Percentiles rank a stretch among this genome's conserved stretches.
Evolutionary conservation across 2,113 vertebrate species (phyloP).

Genomic region (Peromyscus maniculatus): DNA sequence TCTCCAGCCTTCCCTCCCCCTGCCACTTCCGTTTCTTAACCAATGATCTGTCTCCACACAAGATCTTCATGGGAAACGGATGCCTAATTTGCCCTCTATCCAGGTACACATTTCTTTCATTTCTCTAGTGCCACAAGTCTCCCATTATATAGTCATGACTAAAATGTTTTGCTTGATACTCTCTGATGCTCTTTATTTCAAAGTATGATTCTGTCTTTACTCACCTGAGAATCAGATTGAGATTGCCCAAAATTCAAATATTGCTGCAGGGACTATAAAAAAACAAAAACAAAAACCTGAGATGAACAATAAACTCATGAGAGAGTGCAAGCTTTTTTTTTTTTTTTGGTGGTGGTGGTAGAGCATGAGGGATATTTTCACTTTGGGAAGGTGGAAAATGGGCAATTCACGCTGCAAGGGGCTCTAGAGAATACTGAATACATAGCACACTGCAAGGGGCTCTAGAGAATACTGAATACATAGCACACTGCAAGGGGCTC

Average conservation of each 20-base stretch:
- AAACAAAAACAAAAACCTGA: background rate
- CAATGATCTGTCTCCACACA: background rate
- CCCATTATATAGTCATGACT: background rate
- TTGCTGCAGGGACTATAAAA: slow-evolving; percentile 9
- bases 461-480: background rate
- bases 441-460: background rate
- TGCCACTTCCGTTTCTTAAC: background rate
- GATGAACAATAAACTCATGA: background rate
- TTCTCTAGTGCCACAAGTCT: background rate
- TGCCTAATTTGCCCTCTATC: background rate
- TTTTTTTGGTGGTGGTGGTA: background rate
- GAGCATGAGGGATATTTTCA: background rate
- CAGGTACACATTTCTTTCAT: background rate
- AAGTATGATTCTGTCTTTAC: background rate
- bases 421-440: background rate
- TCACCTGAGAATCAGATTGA: slow-evolving; percentile 5
- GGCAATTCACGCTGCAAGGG: background rate
- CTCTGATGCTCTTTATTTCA: slow-evolving; percentile 39
- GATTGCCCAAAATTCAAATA: slow-evolving; percentile 33
- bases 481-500: background rate
- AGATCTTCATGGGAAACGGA: slow-evolving; percentile 23
- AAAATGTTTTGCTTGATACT: background rate
- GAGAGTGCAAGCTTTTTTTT: background rate
- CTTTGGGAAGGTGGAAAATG: background rate
- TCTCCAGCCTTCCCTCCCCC: background rate